A percentile compares a stretch with the other conserved stretches of the same genome.
Evolutionary conservation across 2,113 vertebrate species (phyloP).

Genomic region (Scortum barcoo): DNA sequence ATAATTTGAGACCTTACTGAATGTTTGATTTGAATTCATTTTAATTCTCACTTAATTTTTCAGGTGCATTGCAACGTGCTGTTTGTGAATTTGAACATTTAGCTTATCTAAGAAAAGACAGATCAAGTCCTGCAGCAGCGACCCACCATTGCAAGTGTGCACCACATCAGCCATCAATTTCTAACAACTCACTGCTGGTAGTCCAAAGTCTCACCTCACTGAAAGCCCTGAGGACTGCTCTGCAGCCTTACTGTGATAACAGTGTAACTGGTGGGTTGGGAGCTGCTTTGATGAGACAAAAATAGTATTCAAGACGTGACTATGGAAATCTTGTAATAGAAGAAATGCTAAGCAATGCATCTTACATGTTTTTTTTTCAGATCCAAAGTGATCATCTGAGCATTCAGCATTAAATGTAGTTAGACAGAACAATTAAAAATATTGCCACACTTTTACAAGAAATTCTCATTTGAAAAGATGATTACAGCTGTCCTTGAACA

Average conservation of each 20-base stretch:
- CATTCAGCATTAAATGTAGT: neutral
- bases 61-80: slow-evolving; percentile 30
- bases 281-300: neutral
- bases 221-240: slow-evolving; percentile 40
- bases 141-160: slow-evolving; percentile 27
- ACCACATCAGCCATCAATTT: neutral
- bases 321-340: neutral
- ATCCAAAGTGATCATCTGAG: neutral
- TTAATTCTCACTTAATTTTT: slow-evolving; percentile 4
- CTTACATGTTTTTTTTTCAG: neutral
- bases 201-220: slow-evolving; percentile 32
- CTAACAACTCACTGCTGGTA: slow-evolving; percentile 39
- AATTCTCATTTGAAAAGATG: neutral
- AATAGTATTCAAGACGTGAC: neutral
- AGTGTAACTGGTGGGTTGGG: slow-evolving; percentile 44
- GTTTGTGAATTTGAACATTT: slow-evolving; percentile 22
- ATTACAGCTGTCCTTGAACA: neutral
- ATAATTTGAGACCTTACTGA: too few species aligned
- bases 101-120: slow-evolving; percentile 1
- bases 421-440: neutral
- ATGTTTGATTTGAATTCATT: neutral
- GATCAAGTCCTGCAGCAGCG: neutral
- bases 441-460: neutral
- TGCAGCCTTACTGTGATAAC: slow-evolving; percentile 43
- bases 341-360: neutral